Percentiles rank a stretch among this genome's conserved stretches.
phyloP scores from a whole-genome alignment of 2,888 invertebrate genomes.

The Azorinus chamasolen region DNA sequence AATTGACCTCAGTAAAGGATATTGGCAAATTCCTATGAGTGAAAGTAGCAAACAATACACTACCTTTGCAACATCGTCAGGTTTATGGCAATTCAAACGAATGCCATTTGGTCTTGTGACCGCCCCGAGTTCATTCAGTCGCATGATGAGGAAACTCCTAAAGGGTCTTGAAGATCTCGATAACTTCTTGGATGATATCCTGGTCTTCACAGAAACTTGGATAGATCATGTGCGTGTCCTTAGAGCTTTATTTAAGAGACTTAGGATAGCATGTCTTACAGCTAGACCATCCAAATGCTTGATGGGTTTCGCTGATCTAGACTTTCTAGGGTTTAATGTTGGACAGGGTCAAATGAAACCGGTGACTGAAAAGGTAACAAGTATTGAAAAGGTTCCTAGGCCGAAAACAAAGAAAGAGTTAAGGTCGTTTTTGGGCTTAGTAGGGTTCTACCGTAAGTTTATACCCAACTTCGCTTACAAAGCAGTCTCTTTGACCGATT shows the following conservation, averaged over 20 bases:
- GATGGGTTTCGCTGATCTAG: conserved; percentile 14
- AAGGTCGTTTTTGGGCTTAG: conserved; percentile 39
- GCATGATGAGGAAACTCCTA: conserved; percentile 52
- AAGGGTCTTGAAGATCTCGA: conserved; percentile 34
- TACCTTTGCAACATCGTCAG: too few species aligned
- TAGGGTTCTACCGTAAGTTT: conserved; percentile 44
- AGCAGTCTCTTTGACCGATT: conserved; percentile 55
- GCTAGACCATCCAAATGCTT: conserved; percentile 46
- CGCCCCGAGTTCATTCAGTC: conserved; percentile 35
- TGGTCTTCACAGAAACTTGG: conserved; percentile 40
- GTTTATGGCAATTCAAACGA: conserved; percentile 38
- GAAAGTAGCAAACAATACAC: conserved; percentile 36
- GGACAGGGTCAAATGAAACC: conserved; percentile 12
- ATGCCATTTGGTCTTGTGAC: conserved; percentile 55
- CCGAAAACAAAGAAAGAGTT: conserved; percentile 27
- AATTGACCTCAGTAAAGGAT: conserved; percentile 63
- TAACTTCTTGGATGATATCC: conserved; percentile 59
- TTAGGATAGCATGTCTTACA: conserved; percentile 47
- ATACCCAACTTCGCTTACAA: conserved; percentile 54
- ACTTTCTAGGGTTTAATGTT: conserved; percentile 33
- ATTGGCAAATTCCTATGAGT: conserved; percentile 62
- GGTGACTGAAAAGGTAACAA: conserved; percentile 18
- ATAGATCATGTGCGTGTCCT: conserved; percentile 50
- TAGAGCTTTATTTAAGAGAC: conserved; percentile 24
- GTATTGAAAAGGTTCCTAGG: conserved; percentile 10